Evolutionary conservation across 2,113 vertebrate species (phyloP), one percentile per base, ranked within the genome.

Genomic region (Microtus ochrogaster): DNA sequence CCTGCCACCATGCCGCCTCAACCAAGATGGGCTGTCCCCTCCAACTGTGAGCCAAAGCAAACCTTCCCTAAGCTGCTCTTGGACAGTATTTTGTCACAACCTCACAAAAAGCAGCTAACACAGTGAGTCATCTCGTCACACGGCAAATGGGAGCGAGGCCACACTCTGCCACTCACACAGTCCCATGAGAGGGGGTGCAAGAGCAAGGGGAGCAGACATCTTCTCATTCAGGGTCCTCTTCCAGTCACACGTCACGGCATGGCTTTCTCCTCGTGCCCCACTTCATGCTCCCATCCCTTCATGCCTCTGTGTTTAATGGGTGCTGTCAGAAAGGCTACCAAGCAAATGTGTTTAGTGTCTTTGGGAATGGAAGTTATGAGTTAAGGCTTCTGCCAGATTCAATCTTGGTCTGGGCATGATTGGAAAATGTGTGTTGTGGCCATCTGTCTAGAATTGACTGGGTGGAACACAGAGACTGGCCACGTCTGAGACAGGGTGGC

Each of bases 371-470:
- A 92, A 97, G 73, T 91, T 91, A 68, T 33, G 92, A 49, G 90
- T 88, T 94, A 39, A 89, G 90, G 76, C 94, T 97, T 96, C 89
- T 95, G 82, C 36, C 87, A 94, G 88, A 92, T 97, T 95, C 88
- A 63, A 14, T 95, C 82, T 93, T 77, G 91, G 68, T 49, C 97
- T 97, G 96, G 1, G 0, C 95, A 30, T 44, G 90, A 95, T 83
- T 94, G 3, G 33, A 81, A 96, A 96, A 91, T 39, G 52, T 83
- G 7, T 63, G 16, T 30, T 86, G 21, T 91, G 90, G 95, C 90
- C 66, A 85, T 93, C 86, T 90, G 63, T 96, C 91, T 78, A 36
- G 91, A 97, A 94, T 24, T 90, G 63, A 96, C 55, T 66, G 73
- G 52, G 17, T 41, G 65, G 94, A 90, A 79, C 94, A 33, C 4